phyloP scores from a whole-genome alignment of 2,113 vertebrate species.

The Monarcha castaneiventris region DNA sequence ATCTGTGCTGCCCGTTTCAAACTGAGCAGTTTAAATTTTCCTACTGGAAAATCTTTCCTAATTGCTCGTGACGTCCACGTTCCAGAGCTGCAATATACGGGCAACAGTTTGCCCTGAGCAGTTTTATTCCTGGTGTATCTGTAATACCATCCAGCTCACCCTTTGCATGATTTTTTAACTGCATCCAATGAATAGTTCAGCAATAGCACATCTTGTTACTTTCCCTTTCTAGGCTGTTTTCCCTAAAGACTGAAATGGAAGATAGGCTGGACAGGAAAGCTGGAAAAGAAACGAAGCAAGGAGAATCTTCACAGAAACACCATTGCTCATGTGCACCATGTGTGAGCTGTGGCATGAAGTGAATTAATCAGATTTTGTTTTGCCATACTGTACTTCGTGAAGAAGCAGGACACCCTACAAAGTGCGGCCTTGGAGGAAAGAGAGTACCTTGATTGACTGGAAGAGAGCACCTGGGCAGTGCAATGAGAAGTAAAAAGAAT shows the following conservation, averaged over 20 bases:
- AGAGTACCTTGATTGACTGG: neutral
- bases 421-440: neutral
- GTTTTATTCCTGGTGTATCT: neutral
- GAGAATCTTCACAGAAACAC: neutral
- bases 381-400: neutral
- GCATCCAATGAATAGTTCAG: neutral
- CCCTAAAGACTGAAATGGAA: neutral
- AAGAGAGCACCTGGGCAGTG: neutral
- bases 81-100: neutral
- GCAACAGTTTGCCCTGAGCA: neutral
- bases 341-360: neutral
- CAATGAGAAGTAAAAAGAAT: neutral
- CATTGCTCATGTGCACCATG: neutral
- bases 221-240: neutral
- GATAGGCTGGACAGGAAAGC: neutral
- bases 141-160: neutral
- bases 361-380: neutral
- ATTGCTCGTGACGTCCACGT: accelerated
- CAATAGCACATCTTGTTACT: neutral
- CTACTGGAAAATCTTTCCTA: neutral
- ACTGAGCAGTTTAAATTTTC: neutral
- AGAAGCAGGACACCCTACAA: neutral
- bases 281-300: neutral
- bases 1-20: neutral
- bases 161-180: neutral